A percentile compares a stretch with the other conserved stretches of the same genome.
phyloP scores from a whole-genome alignment of 2,113 vertebrate genomes.

The Paracanthobrama guichenoti region DNA sequence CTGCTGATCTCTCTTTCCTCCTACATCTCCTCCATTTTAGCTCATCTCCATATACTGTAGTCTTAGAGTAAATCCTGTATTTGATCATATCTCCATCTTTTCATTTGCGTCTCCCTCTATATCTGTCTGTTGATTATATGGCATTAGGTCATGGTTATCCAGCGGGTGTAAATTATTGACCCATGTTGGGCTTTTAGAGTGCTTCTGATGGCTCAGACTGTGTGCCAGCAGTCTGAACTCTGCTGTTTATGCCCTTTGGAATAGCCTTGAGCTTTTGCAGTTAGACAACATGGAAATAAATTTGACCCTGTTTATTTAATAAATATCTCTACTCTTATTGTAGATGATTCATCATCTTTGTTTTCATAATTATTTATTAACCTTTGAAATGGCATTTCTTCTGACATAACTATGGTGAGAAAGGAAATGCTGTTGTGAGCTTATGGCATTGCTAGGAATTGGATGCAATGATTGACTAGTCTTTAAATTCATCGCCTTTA shows the following conservation, averaged over 20 bases:
- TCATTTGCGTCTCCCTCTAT: not conserved
- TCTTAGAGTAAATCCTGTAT: conserved; percentile 41
- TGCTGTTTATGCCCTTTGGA: not conserved
- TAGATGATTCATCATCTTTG: not conserved
- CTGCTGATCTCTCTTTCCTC: conserved; percentile 20
- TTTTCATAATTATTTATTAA: conserved; percentile 9
- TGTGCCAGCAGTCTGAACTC: conserved; percentile 33
- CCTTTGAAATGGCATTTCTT: not conserved
- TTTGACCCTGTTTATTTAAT: conserved; percentile 3
- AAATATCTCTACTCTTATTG: not conserved
- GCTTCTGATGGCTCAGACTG: conserved; percentile 28
- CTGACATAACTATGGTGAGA: not conserved
- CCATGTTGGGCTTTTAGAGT: conserved; percentile 43
- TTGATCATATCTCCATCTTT: conserved; percentile 17
- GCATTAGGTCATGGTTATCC: conserved; percentile 47
- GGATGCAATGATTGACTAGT: not conserved
- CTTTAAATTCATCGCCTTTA: not conserved
- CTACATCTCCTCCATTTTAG: conserved; percentile 55
- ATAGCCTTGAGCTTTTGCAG: not conserved
- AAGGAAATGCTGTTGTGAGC: not conserved
- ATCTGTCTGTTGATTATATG: conserved; percentile 32
- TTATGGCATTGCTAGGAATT: not conserved
- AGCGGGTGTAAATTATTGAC: conserved; percentile 51
- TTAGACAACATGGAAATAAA: not conserved
- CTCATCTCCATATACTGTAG: not conserved